Base-by-base conservation (phyloP, 1,140 invertebrate genomes). In the Neodiprion fabricii region DNA sequence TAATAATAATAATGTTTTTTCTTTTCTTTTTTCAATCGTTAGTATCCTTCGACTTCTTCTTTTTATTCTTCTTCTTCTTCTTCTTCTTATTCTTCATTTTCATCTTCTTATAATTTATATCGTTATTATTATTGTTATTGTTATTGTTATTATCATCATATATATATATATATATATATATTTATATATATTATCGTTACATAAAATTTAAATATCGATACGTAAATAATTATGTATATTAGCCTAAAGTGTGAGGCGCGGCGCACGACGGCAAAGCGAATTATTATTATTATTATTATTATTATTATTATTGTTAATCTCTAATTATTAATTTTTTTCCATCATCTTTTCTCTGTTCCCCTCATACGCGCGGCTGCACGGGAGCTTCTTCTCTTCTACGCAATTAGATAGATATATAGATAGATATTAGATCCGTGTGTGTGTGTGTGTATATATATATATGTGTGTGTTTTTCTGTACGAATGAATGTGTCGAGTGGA, bases 31-130 rank as follows among this genome's bases (percentile, higher is more conserved):
- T 40, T 40, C 28, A 40, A 40, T 40, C 28, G 28, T 40, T 40
- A 40, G 28, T 40, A 40, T 40, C 28, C 28, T 40, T 40, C 28
- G 5, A 40, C 2, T 40, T 40, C 28, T 40, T 40, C 2, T 40
- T 40, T 40, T 40, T 40, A 2, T 40, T 40, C 28, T 40, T 40
- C 28, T 40, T 40, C 28, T 40, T 40, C 28, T 40, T 40, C 28
- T 40, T 40, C 28, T 40, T 40, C 28, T 40, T 40, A 5, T 40
- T 40, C 28, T 40, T 40, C 28, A 40, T 40, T 88, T 87, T 88
- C 87, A 87, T 88, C 87, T 88, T 88, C 87, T 88, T 87, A 87
- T 88, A 88, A 87, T 86, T 88, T 88, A 88, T 84, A 84, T 79
- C 87, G 87, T 87, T 86, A 88, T 87, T 84, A 87, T 86, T 86